A percentile compares a stretch with the other conserved stretches of the same genome.
These are phyloP conservation scores for Cerceris ruficornis DNA, from an alignment of 2,888 invertebrate genomes.

Conservation along the genomic window DNA sequence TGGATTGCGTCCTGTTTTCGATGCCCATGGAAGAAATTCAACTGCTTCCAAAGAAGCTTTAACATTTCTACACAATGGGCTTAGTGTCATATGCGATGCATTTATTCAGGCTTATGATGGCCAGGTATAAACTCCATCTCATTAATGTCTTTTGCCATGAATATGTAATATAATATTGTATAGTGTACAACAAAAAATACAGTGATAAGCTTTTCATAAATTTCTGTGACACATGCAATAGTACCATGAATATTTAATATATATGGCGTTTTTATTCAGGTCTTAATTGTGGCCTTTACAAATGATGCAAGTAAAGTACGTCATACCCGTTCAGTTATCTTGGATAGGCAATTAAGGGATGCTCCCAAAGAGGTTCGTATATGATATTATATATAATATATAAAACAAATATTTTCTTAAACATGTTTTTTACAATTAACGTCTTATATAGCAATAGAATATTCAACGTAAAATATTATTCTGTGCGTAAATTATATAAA, in stretches of 20 bases:
- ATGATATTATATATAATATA: conserved; percentile 30
- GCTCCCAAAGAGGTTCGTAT: conserved; percentile 55
- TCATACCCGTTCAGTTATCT: conserved; percentile 66
- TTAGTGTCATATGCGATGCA: conserved; percentile 75
- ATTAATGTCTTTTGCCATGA: background rate
- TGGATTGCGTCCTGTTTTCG: conserved; percentile 85
- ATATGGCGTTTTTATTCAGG: conserved; percentile 72
- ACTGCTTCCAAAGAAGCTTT: conserved; percentile 86
- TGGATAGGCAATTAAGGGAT: conserved; percentile 64
- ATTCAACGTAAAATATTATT: conserved; percentile 10
- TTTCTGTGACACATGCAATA: no score
- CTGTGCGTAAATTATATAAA: conserved; percentile 2
- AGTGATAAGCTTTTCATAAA: no score
- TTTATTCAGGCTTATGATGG: conserved; percentile 79
- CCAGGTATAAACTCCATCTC: conserved; percentile 69
- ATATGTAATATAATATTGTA: no score
- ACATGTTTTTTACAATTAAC: conserved; percentile 12
- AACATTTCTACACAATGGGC: conserved; percentile 83
- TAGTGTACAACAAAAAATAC: no score
- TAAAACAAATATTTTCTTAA: conserved; percentile 21
- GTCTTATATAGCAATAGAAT: conserved; percentile 5
- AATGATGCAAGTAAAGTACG: conserved; percentile 85
- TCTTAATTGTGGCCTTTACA: conserved; percentile 85
- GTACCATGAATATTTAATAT: background rate
- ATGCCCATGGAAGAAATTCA: conserved; percentile 87